Evolutionary conservation across 2,113 vertebrate genomes (phyloP).

Genomic region (Anoplopoma fimbria): DNA sequence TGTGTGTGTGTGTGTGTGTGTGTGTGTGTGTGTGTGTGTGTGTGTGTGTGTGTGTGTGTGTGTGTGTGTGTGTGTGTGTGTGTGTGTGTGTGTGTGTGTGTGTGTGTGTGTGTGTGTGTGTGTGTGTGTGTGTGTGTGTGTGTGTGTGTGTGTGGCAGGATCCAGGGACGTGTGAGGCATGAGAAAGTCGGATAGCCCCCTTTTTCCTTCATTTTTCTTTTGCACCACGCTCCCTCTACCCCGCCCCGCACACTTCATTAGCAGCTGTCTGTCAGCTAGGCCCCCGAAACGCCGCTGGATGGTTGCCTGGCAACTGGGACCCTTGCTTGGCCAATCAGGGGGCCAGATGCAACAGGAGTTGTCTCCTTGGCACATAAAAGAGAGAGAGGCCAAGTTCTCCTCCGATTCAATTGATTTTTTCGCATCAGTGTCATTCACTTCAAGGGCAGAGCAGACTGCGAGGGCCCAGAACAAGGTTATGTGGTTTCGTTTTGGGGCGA

Average conservation of each 20-base stretch:
- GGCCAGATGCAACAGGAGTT: slow-evolving; percentile 79
- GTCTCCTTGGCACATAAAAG: slow-evolving; percentile 72
- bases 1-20: not conserved
- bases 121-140: not conserved
- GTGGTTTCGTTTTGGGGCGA: too few relatives aligned
- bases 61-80: not conserved
- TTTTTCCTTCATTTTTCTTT: too few relatives aligned
- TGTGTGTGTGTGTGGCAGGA: slow-evolving; percentile 9
- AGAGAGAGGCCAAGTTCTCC: slow-evolving; percentile 56
- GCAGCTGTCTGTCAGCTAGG: slow-evolving; percentile 76
- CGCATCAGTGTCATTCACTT: slow-evolving; percentile 47
- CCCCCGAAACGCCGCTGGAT: slow-evolving; percentile 72
- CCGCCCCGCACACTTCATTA: slow-evolving; percentile 67
- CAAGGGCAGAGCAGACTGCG: slow-evolving; percentile 42
- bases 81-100: not conserved
- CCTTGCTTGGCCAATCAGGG: slow-evolving; percentile 76
- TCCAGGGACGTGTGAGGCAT: slow-evolving; percentile 63
- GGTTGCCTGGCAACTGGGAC: slow-evolving; percentile 86
- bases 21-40: not conserved
- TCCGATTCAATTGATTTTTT: slow-evolving; percentile 66
- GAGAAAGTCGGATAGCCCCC: slow-evolving; percentile 46
- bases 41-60: not conserved
- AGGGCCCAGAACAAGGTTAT: too few relatives aligned
- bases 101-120: not conserved
- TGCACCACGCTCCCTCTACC: slow-evolving; percentile 51